Conservation (phyloP, 2,888 invertebrate species). For the Alsophila aescularia region DNA sequence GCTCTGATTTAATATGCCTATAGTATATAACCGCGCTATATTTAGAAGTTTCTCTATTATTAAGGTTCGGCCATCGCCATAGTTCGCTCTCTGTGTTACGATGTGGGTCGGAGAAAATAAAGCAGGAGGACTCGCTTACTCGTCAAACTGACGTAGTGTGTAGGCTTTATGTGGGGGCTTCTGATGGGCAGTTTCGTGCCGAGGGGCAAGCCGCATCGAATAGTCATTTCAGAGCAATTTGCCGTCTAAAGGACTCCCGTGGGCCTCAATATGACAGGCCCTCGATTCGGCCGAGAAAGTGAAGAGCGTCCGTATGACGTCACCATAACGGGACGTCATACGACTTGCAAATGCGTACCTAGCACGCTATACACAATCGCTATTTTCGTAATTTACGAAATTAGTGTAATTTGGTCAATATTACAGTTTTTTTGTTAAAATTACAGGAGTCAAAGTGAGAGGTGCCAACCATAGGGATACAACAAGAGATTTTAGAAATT, state of each 20-base stretch:
- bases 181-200: constrained; percentile 52
- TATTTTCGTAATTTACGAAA: not conserved
- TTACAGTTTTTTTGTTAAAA: not conserved
- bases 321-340: constrained; percentile 46
- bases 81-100: constrained; percentile 15
- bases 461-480: no score
- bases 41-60: constrained; percentile 14
- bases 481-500: no score
- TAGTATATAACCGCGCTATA: constrained; percentile 5
- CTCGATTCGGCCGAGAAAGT: constrained; percentile 43
- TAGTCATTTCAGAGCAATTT: constrained; percentile 65
- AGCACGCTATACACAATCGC: constrained; percentile 25
- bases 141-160: constrained; percentile 39
- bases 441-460: no score
- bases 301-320: constrained; percentile 43
- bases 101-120: constrained; percentile 28
- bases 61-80: constrained; percentile 15
- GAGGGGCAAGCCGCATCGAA: constrained; percentile 55
- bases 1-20: constrained; percentile 40
- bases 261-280: constrained; percentile 45
- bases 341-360: constrained; percentile 44
- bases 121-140: constrained; percentile 29
- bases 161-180: constrained; percentile 41
- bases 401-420: not conserved
- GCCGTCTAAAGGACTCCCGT: constrained; percentile 55